Percentiles rank a stretch among this genome's conserved stretches.
phyloP scores from a whole-genome alignment of 2,888 invertebrate genomes.

The Maniola hyperantus region DNA sequence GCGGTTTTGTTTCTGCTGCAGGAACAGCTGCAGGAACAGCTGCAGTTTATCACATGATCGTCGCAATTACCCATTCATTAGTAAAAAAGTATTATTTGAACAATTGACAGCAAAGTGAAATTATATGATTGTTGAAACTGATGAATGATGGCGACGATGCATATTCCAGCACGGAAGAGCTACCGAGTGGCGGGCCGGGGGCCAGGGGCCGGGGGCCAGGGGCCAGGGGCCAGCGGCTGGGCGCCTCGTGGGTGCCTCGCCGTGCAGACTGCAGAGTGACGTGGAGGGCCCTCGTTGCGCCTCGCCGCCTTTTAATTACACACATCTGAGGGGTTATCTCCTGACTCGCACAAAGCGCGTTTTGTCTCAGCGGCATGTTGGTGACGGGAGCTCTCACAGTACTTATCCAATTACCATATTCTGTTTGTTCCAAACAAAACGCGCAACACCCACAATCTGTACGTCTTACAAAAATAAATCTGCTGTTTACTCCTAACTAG shows the following conservation, averaged over 20 bases:
- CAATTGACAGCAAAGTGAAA: background rate
- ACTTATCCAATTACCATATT: slow-evolving; percentile 16
- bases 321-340: slow-evolving; percentile 34
- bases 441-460: background rate
- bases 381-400: slow-evolving; percentile 17
- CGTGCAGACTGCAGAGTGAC: slow-evolving; percentile 2
- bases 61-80: too few relatives aligned
- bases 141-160: background rate
- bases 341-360: slow-evolving; percentile 23
- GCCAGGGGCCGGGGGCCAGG: background rate
- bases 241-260: background rate
- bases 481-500: background rate
- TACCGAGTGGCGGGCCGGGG: background rate
- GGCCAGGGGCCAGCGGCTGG: background rate
- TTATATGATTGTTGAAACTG: background rate
- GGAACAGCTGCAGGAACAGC: too few relatives aligned
- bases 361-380: slow-evolving; percentile 25
- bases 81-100: too few relatives aligned
- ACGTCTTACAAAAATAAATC: background rate
- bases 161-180: background rate
- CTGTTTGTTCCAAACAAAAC: background rate
- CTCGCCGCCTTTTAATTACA: slow-evolving; percentile 56
- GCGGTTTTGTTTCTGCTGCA: too few relatives aligned
- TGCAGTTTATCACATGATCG: too few relatives aligned
- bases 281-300: slow-evolving; percentile 49